Conservation (phyloP, 2,797 vertebrate genomes). For the Heterohyrax brucei region DNA sequence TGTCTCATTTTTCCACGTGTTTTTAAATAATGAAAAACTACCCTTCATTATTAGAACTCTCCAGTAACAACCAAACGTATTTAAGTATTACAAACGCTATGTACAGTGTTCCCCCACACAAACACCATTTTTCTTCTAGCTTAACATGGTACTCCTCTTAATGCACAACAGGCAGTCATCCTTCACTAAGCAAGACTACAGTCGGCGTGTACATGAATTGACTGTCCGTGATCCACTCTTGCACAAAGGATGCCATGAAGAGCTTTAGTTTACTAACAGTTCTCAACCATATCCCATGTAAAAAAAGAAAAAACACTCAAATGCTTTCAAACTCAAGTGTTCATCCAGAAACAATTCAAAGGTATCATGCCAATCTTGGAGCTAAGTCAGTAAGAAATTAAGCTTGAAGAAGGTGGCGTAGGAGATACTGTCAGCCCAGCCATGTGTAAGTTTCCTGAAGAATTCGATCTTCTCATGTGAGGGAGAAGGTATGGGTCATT, state of each 20-base stretch:
- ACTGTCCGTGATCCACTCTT: constrained; percentile 90
- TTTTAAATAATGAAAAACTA: constrained; percentile 94
- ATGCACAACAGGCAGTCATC: constrained; percentile 87
- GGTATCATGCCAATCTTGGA: constrained; percentile 88
- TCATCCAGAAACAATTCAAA: constrained; percentile 90
- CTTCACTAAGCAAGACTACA: constrained; percentile 85
- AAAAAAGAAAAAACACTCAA: constrained; percentile 88
- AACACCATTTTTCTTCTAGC: constrained; percentile 85
- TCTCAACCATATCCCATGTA: constrained; percentile 89
- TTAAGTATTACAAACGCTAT: constrained; percentile 93
- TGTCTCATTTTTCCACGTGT: constrained; percentile 83
- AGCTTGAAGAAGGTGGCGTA: constrained; percentile 95
- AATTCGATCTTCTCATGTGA: constrained; percentile 99
- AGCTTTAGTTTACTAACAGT: constrained; percentile 89
- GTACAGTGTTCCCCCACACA: constrained; percentile 91
- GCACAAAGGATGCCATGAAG: constrained; percentile 88
- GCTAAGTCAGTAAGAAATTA: constrained; percentile 96
- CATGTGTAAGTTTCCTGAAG: constrained; percentile 98
- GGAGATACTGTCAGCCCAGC: constrained; percentile 93
- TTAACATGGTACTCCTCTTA: constrained; percentile 87
- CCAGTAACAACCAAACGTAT: constrained; percentile 93
- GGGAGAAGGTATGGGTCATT: constrained; percentile 99
- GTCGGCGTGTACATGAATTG: constrained; percentile 88
- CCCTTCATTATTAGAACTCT: constrained; percentile 93
- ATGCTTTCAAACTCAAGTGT: constrained; percentile 90